Evolutionary conservation across 2,113 vertebrate genomes (phyloP), one percentile per base, ranked within the genome.

Genomic region (Ctenomys sociabilis): DNA sequence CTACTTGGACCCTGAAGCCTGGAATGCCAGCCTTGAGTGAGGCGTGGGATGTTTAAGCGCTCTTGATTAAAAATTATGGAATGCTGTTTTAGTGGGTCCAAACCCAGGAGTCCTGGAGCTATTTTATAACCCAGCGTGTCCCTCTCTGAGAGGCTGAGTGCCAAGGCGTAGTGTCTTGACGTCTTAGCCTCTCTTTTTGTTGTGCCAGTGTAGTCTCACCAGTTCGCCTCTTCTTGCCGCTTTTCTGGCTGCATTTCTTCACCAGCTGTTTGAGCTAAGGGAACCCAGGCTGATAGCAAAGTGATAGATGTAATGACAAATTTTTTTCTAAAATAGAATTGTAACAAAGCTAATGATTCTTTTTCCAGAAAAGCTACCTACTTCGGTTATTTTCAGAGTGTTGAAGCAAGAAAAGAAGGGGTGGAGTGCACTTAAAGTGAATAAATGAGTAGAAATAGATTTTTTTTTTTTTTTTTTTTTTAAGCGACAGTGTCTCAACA

Each of bases 221-320:
- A 16, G 43, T 63, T 45, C 37, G 16, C 75, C 63, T 57, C 21
- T 37, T 8, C 52, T 84, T 90, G 43, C 43, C 75, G 8, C 63
- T 40, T 68, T 87, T 45, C 45, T 66, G 26, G 57, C 37, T 7
- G 4, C 77, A 16, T 43, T 19, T 52, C 22, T n/a, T 37, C n/a
- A 35, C 70, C 88, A 75, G 64, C 19, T 37, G 4, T n/a, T 45
- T 63, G 59, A 80, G 22, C 54, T 90, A 2, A 35, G 52, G 83
- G 35, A 86, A 24, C 72, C 40, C 45, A 73, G 80, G 88, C 88
- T 92, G 92, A 22, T 93, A 57, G 43, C 73, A 91, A 83, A 94
- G 17, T 85, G 68, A 43, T 57, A 88, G 35, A 11, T 90, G 19
- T 73, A 83, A 89, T 64, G 82, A 90, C 63, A 88, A 49, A 24